Evolutionary conservation across 2,888 invertebrate species (phyloP).

Genomic region (Auanema freiburgensis): DNA sequence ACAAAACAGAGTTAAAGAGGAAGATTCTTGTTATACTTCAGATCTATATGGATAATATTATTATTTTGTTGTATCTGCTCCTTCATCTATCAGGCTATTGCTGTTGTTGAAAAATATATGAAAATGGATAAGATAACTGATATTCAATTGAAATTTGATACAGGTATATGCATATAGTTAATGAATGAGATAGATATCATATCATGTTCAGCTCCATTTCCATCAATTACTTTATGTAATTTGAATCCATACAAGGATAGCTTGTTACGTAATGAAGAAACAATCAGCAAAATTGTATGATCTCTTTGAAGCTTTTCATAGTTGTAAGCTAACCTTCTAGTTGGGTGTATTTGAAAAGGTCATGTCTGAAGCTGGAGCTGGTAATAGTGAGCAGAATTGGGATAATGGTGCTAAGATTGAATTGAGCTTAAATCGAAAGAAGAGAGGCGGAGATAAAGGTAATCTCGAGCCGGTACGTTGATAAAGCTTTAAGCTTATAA

Average conservation of each 20-base stretch:
- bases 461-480: slow-evolving; percentile 32
- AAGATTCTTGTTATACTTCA: background rate
- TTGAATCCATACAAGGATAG: slow-evolving; percentile 60
- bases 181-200: background rate
- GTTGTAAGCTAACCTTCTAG: slow-evolving; percentile 14
- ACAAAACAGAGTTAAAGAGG: background rate
- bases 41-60: slow-evolving; percentile 51
- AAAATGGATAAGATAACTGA: slow-evolving; percentile 60
- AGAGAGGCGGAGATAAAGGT: slow-evolving; percentile 28
- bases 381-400: slow-evolving; percentile 17
- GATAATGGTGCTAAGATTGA: slow-evolving; percentile 28
- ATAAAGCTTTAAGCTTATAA: background rate
- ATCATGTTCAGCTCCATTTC: slow-evolving; percentile 54
- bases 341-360: slow-evolving; percentile 46
- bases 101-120: slow-evolving; percentile 53
- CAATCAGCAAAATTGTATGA: slow-evolving; percentile 54
- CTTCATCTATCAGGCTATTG: slow-evolving; percentile 53
- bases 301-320: background rate
- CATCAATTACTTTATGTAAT: slow-evolving; percentile 60
- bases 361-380: slow-evolving; percentile 47
- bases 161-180: slow-evolving; percentile 24
- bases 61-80: slow-evolving; percentile 43
- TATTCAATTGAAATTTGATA: slow-evolving; percentile 59
- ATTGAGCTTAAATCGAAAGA: slow-evolving; percentile 17
- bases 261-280: slow-evolving; percentile 48